These are phyloP conservation scores for Heterotis niloticus DNA, from an alignment of 2,113 vertebrate species.

Conservation along the genomic window DNA sequence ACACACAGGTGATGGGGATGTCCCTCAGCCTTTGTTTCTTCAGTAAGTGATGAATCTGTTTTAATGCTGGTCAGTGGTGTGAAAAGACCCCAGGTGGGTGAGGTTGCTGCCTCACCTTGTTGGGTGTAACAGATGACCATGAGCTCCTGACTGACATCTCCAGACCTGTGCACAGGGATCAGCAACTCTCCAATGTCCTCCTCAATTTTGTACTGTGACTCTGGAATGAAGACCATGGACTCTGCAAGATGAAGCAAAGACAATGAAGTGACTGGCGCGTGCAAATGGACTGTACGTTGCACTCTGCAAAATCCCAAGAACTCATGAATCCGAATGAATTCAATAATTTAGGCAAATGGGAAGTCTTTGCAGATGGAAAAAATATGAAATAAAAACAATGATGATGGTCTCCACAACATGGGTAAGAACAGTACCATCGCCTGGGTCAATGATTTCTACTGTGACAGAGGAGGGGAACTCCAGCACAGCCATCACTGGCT, in stretches of 20 bases:
- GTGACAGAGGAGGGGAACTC: slow-evolving; percentile 69
- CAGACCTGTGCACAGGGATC: slow-evolving; percentile 69
- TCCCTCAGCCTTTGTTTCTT: no score
- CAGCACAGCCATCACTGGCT: slow-evolving; percentile 75
- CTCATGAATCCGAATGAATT: neutral
- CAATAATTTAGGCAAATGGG: neutral
- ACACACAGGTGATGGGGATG: no score
- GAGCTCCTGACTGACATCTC: slow-evolving; percentile 75
- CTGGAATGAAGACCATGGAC: slow-evolving; percentile 76
- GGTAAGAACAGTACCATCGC: slow-evolving; percentile 64
- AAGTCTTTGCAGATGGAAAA: no score
- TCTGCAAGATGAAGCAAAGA: slow-evolving; percentile 56
- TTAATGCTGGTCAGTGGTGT: neutral
- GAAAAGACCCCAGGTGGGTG: neutral
- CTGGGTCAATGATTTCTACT: slow-evolving; percentile 78
- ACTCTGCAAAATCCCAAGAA: neutral
- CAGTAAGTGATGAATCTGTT: neutral
- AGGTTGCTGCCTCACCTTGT: slow-evolving; percentile 60
- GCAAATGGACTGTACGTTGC: no score
- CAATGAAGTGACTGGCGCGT: neutral
- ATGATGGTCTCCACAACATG: no score
- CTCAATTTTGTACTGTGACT: slow-evolving; percentile 71
- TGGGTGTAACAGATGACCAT: slow-evolving; percentile 76
- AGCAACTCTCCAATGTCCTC: slow-evolving; percentile 75
- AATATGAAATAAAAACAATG: neutral